Evolutionary conservation across 2,113 vertebrate species (phyloP).

Genomic region (Ahaetulla prasina): DNA sequence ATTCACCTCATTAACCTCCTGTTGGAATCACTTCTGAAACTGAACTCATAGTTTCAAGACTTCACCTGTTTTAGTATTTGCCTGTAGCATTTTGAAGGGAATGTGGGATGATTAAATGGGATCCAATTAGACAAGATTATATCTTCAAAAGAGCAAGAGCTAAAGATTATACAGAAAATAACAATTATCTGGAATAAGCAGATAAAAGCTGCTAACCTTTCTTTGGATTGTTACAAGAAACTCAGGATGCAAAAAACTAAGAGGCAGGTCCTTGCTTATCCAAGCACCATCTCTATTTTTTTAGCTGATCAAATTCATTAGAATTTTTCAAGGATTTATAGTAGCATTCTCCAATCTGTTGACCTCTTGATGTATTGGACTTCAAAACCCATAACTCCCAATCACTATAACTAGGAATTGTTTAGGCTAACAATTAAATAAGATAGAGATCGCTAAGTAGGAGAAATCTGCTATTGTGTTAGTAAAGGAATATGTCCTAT

Average conservation of each 20-base stretch:
- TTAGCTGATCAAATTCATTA: background rate
- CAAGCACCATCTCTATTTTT: background rate
- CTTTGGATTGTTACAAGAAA: conserved; percentile 38
- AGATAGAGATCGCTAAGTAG: background rate
- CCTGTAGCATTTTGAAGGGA: conserved; percentile 57
- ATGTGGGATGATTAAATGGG: conserved; percentile 57
- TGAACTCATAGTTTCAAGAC: conserved; percentile 53
- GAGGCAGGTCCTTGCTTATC: conserved; percentile 21
- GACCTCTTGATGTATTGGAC: background rate
- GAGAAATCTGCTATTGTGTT: background rate
- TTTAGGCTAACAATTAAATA: background rate
- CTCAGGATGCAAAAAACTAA: background rate
- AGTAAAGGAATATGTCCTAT: background rate
- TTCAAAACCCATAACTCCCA: background rate
- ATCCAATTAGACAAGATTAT: conserved; percentile 57
- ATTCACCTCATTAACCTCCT: conserved; percentile 33
- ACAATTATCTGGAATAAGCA: conserved; percentile 59
- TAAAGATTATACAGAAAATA: conserved; percentile 51
- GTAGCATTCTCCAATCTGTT: background rate
- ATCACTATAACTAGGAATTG: background rate
- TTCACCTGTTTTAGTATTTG: conserved; percentile 59
- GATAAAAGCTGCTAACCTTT: conserved; percentile 53
- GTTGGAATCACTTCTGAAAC: conserved; percentile 45
- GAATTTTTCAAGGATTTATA: background rate
- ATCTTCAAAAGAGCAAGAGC: conserved; percentile 47